Conservation (phyloP, 2,888 invertebrate species). For the Lobophora halterata region DNA sequence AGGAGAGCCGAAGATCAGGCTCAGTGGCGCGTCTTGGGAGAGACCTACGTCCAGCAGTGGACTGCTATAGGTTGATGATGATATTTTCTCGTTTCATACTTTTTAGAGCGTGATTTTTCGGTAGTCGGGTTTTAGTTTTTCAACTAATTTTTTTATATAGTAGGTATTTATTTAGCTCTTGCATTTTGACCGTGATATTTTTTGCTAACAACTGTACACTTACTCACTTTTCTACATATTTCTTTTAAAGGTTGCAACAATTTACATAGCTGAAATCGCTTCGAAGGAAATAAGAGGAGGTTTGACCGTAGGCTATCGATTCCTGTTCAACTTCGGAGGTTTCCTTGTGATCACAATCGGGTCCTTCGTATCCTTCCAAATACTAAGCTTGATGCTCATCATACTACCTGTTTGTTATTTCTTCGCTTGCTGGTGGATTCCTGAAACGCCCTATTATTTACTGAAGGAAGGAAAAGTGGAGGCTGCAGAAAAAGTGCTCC, state of each 20-base stretch:
- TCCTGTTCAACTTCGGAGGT: conserved; percentile 57
- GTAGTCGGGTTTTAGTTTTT: no score
- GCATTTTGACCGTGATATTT: no score
- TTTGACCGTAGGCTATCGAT: conserved; percentile 46
- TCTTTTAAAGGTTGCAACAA: conserved; percentile 51
- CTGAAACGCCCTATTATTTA: conserved; percentile 80
- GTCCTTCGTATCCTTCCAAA: conserved; percentile 51
- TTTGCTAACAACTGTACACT: no score
- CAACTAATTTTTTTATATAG: no score
- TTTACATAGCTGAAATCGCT: conserved; percentile 66
- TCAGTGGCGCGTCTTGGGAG: no score
- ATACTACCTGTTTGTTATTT: conserved; percentile 67
- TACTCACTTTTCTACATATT: no score
- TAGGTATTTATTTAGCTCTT: no score
- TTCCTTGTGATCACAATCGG: conserved; percentile 59
- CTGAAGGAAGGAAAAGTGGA: conserved; percentile 68
- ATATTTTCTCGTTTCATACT: no score
- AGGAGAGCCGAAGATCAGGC: no score
- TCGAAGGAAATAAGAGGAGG: conserved; percentile 64
- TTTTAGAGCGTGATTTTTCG: no score
- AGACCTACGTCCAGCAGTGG: no score
- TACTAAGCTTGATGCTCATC: conserved; percentile 62
- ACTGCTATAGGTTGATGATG: no score
- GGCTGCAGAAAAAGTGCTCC: conserved; percentile 58
- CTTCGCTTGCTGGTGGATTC: conserved; percentile 70